phyloP scores from a whole-genome alignment of 1,140 invertebrate species.

The Pogonomyrmex californicus region DNA sequence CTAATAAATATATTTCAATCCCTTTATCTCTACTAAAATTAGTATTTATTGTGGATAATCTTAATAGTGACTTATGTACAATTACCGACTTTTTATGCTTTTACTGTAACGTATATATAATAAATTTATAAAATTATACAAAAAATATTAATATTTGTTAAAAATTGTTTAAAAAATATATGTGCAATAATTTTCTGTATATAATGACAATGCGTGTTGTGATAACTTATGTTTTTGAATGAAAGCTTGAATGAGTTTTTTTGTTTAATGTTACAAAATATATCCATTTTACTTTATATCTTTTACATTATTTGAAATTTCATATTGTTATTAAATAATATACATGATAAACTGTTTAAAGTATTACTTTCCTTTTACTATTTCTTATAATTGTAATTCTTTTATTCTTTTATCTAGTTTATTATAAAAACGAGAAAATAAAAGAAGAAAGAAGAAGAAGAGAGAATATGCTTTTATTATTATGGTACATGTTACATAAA shows the following conservation, averaged over 20 bases:
- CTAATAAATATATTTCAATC: no score
- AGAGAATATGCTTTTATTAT: background rate
- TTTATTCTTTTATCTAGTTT: no score
- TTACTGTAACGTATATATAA: background rate
- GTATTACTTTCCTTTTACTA: conserved; percentile 3
- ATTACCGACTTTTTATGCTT: no score
- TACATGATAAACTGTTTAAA: conserved; percentile 10
- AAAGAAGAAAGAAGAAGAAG: no score
- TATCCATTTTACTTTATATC: background rate
- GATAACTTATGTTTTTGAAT: background rate
- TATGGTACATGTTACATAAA: background rate
- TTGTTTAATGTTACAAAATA: background rate
- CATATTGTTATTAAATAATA: background rate
- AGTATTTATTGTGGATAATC: no score
- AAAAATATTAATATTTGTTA: background rate
- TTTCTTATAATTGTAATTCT: background rate
- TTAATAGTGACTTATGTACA: no score
- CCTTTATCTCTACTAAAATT: no score
- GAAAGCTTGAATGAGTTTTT: background rate
- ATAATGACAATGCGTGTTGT: background rate
- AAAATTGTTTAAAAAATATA: background rate
- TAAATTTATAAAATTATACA: no score
- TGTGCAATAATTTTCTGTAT: conserved; percentile 28
- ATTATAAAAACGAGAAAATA: no score
- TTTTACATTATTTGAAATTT: background rate